Evolutionary conservation across 2,888 invertebrate species (phyloP), one percentile per base, ranked within the genome.

Genomic region (Aspidiotus destructor): DNA sequence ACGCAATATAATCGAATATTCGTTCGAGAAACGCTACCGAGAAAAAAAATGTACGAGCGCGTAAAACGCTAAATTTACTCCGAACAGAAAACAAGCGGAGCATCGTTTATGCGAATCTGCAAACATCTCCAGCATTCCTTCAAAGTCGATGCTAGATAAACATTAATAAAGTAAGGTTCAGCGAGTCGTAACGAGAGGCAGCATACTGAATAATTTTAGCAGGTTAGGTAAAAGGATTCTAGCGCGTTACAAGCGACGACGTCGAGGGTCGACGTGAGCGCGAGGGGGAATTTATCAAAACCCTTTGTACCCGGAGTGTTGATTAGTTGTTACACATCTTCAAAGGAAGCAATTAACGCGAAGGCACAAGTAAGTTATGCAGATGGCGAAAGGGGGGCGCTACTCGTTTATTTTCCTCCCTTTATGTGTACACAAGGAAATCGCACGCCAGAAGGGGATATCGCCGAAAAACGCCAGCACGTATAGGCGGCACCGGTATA

Each of bases 281-380:
- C 28, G 16, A 7, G 57, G 41, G n/a, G 40, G 48, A 42, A 57
- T 42, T 65, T 65, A 65, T 65, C 58, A 65, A 65, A 28, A 65
- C 58, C 65, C 65, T 65, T 65, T 65, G 65, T 65, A 65, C 48
- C 65, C 65, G 55, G 40, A 57, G 65, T 65, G 65, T 65, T 65
- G 65, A 65, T 65, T 65, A 65, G 65, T 65, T 65, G 65, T 65
- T 65, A 65, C 57, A 65, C 65, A 58, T 65, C 65, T 65, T 65
- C 65, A 65, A 65, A 65, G 57, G 65, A 65, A 65, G 65, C 65
- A 65, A 65, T 65, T 65, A 65, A 65, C 65, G 65, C 58, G 65
- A 65, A 65, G 58, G 65, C 65, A 28, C 28, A 57, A 57, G 65
- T 65, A 65, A 65, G 65, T 65, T 65, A 65, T 65, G 65, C 65